These are phyloP conservation scores for Atta cephalotes DNA, from an alignment of 1,140 invertebrate genomes.

Conservation along the genomic window DNA sequence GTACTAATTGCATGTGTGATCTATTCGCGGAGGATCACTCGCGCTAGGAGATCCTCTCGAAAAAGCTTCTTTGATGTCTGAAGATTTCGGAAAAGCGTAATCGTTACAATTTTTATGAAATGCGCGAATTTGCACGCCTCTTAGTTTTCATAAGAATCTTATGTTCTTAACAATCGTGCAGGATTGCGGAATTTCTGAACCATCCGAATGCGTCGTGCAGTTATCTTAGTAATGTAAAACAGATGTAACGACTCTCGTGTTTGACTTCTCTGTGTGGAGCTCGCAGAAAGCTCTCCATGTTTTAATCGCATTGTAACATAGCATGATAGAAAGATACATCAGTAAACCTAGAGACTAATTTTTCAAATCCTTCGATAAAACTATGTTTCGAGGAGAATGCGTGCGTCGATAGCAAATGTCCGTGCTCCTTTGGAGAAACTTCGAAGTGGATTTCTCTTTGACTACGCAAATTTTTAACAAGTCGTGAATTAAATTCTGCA, in stretches of 20 bases:
- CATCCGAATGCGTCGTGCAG: background rate
- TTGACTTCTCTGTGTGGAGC: slow-evolving; percentile 74
- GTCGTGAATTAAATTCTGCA: background rate
- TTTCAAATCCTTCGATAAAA: slow-evolving; percentile 63
- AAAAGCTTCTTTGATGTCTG: background rate
- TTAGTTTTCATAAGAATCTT: background rate
- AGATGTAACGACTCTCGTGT: slow-evolving; percentile 72
- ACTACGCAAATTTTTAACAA: background rate
- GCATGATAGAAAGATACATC: slow-evolving; percentile 72
- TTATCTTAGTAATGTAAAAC: slow-evolving; percentile 12
- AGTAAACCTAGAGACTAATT: slow-evolving; percentile 69
- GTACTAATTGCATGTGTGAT: background rate
- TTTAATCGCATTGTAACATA: slow-evolving; percentile 81
- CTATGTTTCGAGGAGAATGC: slow-evolving; percentile 1
- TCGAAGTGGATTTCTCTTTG: background rate
- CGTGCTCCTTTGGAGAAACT: background rate
- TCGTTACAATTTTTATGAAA: background rate
- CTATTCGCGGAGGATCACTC: background rate
- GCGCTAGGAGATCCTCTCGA: background rate
- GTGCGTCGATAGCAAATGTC: background rate
- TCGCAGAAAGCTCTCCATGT: slow-evolving; percentile 72
- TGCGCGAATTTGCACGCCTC: background rate
- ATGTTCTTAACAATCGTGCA: background rate
- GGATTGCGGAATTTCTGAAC: background rate
- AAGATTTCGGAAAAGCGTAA: background rate